A percentile compares a stretch with the other conserved stretches of the same genome.
These are phyloP conservation scores for Platyscapa corneri DNA, from an alignment of 1,140 invertebrate species.

Conservation along the genomic window DNA sequence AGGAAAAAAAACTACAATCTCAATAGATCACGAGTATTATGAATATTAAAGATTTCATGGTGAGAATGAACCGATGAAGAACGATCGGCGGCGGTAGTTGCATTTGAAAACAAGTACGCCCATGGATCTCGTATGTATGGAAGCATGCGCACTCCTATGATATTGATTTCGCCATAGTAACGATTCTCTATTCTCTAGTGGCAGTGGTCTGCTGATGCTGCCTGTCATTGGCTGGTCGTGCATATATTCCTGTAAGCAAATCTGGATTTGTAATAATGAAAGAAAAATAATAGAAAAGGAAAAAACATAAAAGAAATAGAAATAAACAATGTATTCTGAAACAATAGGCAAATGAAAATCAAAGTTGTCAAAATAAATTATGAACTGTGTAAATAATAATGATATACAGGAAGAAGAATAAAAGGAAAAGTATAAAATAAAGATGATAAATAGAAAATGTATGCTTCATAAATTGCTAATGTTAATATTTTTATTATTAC, in stretches of 20 bases:
- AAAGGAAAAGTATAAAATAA: too few species aligned
- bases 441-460: too few species aligned
- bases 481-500: too few species aligned
- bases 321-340: too few species aligned
- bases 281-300: background rate
- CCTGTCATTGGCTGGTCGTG: background rate
- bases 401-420: too few species aligned
- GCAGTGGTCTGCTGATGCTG: background rate
- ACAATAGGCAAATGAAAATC: too few species aligned
- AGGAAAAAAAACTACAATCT: background rate
- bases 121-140: constrained; percentile 21
- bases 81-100: background rate
- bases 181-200: constrained; percentile 37
- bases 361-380: too few species aligned
- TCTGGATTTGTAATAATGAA: background rate
- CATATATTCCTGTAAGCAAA: background rate
- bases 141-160: constrained; percentile 51
- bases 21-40: background rate
- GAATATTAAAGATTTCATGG: background rate
- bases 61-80: constrained; percentile 17
- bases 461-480: too few species aligned
- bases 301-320: background rate
- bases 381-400: too few species aligned
- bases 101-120: constrained; percentile 29
- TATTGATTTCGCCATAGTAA: constrained; percentile 50